Base-by-base conservation (phyloP, 2,888 invertebrate genomes). In the Selenia dentaria region DNA sequence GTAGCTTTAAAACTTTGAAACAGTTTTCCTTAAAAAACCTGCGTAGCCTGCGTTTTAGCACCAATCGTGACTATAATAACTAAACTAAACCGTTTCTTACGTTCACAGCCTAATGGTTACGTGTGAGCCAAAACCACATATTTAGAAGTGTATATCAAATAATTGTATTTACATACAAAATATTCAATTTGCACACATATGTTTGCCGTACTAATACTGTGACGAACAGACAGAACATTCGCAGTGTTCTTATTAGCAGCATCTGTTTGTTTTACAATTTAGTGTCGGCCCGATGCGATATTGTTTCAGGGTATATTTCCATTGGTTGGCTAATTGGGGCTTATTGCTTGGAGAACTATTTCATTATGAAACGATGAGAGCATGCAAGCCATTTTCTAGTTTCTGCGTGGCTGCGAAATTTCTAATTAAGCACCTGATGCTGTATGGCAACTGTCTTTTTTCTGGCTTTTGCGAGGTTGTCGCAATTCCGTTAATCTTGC, bases 251-350 rank as follows among this genome's bases (percentile, higher is more conserved):
- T 65, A 78, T 86, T 86, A 87, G 84, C 86, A 58, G 11, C 29
- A 6, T 12, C 3, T 83, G 57, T 85, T 85, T 83, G 58, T 65
- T 44, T 60, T 62, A 67, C 59, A 57, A 54, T 63, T 85, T 85
- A 85, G 83, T 71, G 35, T 16, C n/a, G 1, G 34, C 48, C 57
- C 57, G 58, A 70, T 61, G 66, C 67, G 58, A 32, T 73, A 82
- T 83, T 79, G 83, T 81, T 79, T 71, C 70, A 59, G 48, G 54
- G 80, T 77, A 77, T 24, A 68, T 80, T 86, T 85, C 85, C 84
- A 81, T 67, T 48, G 33, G 22, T 24, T 9, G 4, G 8, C 32
- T 35, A 14, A 35, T 25, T 25, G 14, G 6, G 8, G 4, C 18
- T 18, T 18, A 2, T n/a, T n/a, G n/a, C n/a, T n/a, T n/a, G n/a